Conservation (phyloP, 2,113 vertebrate genomes). For the Plecturocebus donacophilus region DNA sequence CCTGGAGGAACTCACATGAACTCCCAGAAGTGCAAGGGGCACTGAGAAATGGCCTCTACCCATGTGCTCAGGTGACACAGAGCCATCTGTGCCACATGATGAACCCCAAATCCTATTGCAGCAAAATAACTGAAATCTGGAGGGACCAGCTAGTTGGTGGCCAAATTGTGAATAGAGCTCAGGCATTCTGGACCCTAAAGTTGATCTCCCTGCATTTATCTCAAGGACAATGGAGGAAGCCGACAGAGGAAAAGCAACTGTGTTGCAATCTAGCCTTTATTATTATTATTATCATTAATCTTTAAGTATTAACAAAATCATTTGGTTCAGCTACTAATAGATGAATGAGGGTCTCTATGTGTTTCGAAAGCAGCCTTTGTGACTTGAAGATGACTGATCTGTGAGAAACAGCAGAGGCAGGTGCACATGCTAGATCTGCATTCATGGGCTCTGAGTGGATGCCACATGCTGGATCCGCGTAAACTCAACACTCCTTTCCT, state of each 20-base stretch:
- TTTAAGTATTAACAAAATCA: background rate
- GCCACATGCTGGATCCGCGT: fast-evolving
- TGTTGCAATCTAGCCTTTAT: background rate
- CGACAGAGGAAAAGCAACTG: background rate
- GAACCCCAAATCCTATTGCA: too few species aligned
- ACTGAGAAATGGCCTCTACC: fast-evolving
- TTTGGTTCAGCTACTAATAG: background rate
- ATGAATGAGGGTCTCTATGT: background rate
- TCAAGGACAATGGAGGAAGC: background rate
- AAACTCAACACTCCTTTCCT: background rate
- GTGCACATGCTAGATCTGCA: fast-evolving
- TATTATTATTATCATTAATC: background rate
- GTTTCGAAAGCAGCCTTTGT: background rate
- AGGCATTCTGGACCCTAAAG: background rate
- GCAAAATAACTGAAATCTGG: too few species aligned
- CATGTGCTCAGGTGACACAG: too few species aligned
- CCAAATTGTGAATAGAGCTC: background rate
- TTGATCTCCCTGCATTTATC: background rate
- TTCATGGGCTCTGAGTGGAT: too few species aligned
- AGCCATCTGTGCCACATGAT: fast-evolving
- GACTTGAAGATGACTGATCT: background rate
- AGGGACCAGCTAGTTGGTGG: background rate
- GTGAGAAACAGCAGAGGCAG: background rate
- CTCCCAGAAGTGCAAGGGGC: fast-evolving
- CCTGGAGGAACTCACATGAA: background rate